Percentiles rank a stretch among this genome's conserved stretches.
phyloP scores from a whole-genome alignment of 2,113 vertebrate species.

The Myrmophylax atrothorax region DNA sequence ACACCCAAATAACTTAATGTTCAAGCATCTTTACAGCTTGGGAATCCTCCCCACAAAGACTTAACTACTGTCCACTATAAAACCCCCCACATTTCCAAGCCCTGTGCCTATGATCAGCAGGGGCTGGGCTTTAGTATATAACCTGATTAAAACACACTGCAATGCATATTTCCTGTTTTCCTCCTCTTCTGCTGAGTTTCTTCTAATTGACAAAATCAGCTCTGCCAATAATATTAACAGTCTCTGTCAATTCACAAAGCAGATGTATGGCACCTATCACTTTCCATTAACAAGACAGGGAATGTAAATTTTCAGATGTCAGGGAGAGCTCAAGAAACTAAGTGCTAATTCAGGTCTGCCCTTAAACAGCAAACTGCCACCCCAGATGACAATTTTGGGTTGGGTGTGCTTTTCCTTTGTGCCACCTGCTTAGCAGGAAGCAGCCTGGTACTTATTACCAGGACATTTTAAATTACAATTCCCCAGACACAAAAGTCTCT shows the following conservation, averaged over 20 bases:
- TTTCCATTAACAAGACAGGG: not conserved
- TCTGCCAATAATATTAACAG: not conserved
- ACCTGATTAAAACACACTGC: not conserved
- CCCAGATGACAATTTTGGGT: not conserved
- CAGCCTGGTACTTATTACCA: not conserved
- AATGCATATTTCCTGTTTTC: not conserved
- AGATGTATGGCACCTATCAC: not conserved
- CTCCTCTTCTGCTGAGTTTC: not conserved
- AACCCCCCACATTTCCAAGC: not conserved
- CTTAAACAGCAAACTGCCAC: not conserved
- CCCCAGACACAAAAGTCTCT: not conserved
- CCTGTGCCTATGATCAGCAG: not conserved
- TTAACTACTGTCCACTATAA: not conserved
- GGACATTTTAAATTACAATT: not conserved
- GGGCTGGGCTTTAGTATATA: not conserved
- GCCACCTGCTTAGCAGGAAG: not conserved
- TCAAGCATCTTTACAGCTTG: not conserved
- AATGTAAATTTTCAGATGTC: not conserved
- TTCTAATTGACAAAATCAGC: not conserved
- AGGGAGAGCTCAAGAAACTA: not conserved
- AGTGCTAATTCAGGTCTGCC: not conserved
- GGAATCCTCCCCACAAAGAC: not conserved
- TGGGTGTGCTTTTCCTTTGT: not conserved
- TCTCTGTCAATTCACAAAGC: not conserved
- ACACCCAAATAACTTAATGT: not conserved